Evolutionary conservation across 2,888 invertebrate genomes (phyloP).

Genomic region (Monoplex corrugatus): DNA sequence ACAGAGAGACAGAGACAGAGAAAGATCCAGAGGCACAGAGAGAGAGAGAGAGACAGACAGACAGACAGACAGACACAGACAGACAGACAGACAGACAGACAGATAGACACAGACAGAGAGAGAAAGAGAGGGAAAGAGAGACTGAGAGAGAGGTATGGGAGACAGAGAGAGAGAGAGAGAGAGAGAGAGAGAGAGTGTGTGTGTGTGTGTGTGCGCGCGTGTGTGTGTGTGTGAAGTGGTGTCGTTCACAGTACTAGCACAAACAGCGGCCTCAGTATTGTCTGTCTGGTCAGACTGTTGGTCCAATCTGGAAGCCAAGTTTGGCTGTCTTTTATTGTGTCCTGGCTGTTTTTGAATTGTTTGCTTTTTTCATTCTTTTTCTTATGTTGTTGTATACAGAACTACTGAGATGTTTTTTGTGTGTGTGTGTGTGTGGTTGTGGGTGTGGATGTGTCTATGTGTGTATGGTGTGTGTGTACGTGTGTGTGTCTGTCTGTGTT

Average conservation of each 20-base stretch:
- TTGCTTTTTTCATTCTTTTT: no score
- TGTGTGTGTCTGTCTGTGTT: background rate
- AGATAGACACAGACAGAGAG: background rate
- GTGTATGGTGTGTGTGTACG: background rate
- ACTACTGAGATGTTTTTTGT: no score
- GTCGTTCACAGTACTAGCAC: no score
- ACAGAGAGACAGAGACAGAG: no score
- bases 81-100: background rate
- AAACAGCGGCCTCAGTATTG: no score
- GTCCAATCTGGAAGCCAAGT: no score
- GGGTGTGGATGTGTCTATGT: background rate
- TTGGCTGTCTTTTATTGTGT: no score
- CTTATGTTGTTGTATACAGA: no score
- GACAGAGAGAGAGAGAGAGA: background rate
- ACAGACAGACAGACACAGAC: background rate
- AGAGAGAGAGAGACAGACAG: background rate
- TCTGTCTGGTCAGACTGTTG: no score
- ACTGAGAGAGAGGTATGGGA: background rate
- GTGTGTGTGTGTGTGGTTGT: conserved; percentile 6
- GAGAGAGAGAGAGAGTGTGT: background rate
- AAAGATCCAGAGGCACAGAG: background rate
- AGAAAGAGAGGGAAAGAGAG: background rate
- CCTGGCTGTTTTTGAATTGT: no score
- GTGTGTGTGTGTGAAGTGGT: background rate
- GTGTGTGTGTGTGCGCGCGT: background rate